These are phyloP conservation scores for Elymnias hypermnestra DNA, from an alignment of 1,140 invertebrate genomes.

Conservation along the genomic window DNA sequence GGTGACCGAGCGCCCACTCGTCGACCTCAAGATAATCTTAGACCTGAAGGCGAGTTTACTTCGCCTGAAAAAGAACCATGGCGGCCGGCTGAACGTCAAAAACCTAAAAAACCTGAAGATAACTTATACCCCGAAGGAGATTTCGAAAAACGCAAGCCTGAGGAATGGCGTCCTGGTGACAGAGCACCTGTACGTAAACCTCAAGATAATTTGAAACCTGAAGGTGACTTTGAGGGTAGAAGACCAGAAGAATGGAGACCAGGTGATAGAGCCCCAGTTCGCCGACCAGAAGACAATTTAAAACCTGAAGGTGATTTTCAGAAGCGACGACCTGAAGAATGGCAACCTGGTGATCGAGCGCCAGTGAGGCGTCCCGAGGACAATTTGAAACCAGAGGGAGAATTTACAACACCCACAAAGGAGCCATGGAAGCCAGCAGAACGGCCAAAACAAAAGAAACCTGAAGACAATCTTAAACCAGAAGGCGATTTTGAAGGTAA, in stretches of 20 bases:
- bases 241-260: conserved; percentile 57
- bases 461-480: conserved; percentile 76
- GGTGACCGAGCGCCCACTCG: conserved; percentile 57
- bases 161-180: conserved; percentile 73
- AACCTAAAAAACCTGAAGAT: conserved; percentile 58
- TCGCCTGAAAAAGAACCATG: conserved; percentile 65
- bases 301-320: conserved; percentile 68
- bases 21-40: conserved; percentile 70
- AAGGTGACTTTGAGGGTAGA: conserved; percentile 78
- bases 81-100: conserved; percentile 59
- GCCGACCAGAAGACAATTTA: conserved; percentile 43
- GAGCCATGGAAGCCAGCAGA: conserved; percentile 68
- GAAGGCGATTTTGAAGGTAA: conserved; percentile 78
- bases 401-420: conserved; percentile 71
- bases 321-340: conserved; percentile 69
- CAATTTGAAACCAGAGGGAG: conserved; percentile 78
- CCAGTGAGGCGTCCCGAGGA: conserved; percentile 77
- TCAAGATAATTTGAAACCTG: conserved; percentile 70
- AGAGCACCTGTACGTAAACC: conserved; percentile 74
- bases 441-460: conserved; percentile 73
- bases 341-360: conserved; percentile 75
- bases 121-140: conserved; percentile 64
- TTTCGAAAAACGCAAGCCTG: conserved; percentile 62
- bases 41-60: conserved; percentile 78
- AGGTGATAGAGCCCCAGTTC: conserved; percentile 59